A percentile compares a stretch with the other conserved stretches of the same genome.
Conservation (phyloP, 1,140 invertebrate genomes). For the Bombus cullumanus region DNA sequence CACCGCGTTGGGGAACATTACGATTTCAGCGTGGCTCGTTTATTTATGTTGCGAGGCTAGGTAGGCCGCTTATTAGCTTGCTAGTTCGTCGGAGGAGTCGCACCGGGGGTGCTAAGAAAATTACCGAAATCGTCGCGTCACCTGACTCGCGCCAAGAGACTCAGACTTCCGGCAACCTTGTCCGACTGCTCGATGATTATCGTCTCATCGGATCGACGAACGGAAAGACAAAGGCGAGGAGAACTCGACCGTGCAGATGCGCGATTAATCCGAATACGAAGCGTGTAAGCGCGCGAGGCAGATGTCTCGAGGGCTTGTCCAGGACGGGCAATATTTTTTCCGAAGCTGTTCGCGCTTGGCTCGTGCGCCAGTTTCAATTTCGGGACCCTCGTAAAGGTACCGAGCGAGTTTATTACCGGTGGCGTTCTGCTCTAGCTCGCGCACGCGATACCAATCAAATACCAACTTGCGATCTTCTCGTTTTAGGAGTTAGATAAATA, state of each 20-base stretch:
- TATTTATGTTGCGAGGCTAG: conserved; percentile 73
- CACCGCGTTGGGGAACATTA: conserved; percentile 71
- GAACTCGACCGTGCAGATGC: conserved; percentile 25
- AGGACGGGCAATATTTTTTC: conserved; percentile 29
- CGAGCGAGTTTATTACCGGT: conserved; percentile 64
- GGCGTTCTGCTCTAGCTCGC: not conserved
- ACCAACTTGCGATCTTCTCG: not conserved
- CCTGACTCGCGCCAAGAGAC: not conserved
- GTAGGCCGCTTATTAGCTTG: conserved; percentile 47
- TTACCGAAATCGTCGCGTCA: conserved; percentile 17
- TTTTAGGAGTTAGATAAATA: not conserved
- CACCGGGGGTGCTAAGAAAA: not conserved
- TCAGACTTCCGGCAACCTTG: not conserved
- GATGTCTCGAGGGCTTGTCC: conserved; percentile 34
- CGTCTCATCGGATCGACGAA: not conserved
- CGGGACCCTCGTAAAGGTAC: conserved; percentile 49
- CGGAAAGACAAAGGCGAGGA: not conserved
- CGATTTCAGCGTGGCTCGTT: conserved; percentile 77
- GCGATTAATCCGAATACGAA: conserved; percentile 36
- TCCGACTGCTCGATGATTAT: not conserved
- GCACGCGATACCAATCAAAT: not conserved
- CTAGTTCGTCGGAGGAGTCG: conserved; percentile 15
- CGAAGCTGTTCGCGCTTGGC: conserved; percentile 14
- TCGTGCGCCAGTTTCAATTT: conserved; percentile 65
- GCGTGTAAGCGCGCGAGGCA: conserved; percentile 36